phyloP scores from a whole-genome alignment of 2,888 invertebrate species.

The Mechanitis messenoides region DNA sequence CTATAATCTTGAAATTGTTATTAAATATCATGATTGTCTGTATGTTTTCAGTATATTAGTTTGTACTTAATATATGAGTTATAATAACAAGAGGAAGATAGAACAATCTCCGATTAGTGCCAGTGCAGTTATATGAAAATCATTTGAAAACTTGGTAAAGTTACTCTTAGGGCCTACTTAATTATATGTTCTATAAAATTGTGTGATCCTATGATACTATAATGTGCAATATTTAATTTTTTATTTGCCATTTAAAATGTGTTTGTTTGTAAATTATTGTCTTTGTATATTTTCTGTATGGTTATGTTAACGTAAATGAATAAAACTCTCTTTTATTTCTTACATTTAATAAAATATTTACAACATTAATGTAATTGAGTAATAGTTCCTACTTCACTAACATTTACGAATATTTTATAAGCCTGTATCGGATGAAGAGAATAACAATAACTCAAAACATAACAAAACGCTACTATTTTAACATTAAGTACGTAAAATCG shows the following conservation, averaged over 20 bases:
- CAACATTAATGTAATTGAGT: constrained; percentile 39
- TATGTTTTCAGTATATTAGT: no score
- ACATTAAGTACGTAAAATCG: not conserved
- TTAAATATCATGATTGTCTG: no score
- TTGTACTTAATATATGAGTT: not conserved
- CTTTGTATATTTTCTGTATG: not conserved
- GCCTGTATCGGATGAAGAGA: constrained; percentile 17
- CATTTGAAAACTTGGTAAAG: not conserved
- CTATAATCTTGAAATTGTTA: no score
- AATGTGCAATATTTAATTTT: constrained; percentile 11
- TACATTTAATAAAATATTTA: constrained; percentile 58
- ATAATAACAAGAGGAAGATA: not conserved
- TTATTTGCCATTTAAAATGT: constrained; percentile 6
- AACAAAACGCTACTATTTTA: not conserved
- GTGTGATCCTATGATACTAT: constrained; percentile 10
- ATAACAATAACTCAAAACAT: constrained; percentile 16
- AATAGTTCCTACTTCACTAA: constrained; percentile 27
- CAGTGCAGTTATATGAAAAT: not conserved
- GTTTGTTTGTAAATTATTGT: not conserved
- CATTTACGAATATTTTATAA: constrained; percentile 26
- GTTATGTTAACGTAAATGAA: constrained; percentile 18
- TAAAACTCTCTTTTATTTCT: constrained; percentile 37
- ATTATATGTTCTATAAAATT: not conserved
- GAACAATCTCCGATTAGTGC: not conserved
- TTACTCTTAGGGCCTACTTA: not conserved